A percentile compares a stretch with the other conserved stretches of the same genome.
phyloP scores from a whole-genome alignment of 2,797 vertebrate species.

The Protonibea diacanthus region DNA sequence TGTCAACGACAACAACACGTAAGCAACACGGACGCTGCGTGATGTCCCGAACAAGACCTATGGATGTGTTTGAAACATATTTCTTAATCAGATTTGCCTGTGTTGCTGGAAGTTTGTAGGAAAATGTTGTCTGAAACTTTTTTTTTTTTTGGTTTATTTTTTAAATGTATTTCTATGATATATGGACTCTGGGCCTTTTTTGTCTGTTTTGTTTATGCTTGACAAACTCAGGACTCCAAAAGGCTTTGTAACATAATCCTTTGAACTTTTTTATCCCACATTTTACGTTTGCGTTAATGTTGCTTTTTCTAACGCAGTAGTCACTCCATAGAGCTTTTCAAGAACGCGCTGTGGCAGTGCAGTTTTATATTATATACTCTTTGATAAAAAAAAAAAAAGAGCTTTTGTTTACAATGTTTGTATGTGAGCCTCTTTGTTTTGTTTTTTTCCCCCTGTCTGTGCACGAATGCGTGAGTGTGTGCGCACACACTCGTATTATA shows the following conservation, averaged over 20 bases:
- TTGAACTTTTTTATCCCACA: conserved; percentile 60
- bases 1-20: conserved; percentile 15
- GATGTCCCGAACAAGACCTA: conserved; percentile 31
- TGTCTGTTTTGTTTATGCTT: conserved; percentile 70
- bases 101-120: conserved; percentile 16
- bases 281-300: conserved; percentile 40
- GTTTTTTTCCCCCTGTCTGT: conserved; percentile 17
- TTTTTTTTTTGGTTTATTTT: not conserved
- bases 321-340: conserved; percentile 67
- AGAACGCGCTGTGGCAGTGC: conserved; percentile 61
- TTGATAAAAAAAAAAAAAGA: conserved; percentile 50
- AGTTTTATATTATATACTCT: conserved; percentile 76
- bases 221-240: conserved; percentile 85
- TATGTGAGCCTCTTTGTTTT: conserved; percentile 32
- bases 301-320: conserved; percentile 71
- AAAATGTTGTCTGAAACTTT: not conserved
- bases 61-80: conserved; percentile 21
- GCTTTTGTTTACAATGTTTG: conserved; percentile 77
- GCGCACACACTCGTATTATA: conserved; percentile 42
- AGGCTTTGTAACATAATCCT: conserved; percentile 71
- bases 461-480: conserved; percentile 47
- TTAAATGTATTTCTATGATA: conserved; percentile 58
- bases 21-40: conserved; percentile 36
- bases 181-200: conserved; percentile 63
- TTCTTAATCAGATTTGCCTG: not conserved